phyloP scores from a whole-genome alignment of 2,797 vertebrate species.

The Peromyscus attwateri region DNA sequence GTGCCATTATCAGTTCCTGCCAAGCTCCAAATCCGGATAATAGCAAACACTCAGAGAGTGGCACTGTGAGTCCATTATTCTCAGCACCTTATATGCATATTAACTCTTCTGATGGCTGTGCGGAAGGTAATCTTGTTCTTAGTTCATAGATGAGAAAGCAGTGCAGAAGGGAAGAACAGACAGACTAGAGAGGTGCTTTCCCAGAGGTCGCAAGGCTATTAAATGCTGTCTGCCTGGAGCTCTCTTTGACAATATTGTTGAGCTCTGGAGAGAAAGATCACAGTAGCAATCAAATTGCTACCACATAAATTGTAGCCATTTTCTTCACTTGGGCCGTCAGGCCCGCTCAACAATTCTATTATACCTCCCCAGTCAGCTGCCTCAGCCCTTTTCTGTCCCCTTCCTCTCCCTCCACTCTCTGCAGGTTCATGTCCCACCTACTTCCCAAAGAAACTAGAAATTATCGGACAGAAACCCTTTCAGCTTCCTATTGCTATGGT shows the following conservation, averaged over 20 bases:
- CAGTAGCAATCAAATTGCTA: background rate
- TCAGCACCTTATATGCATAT: background rate
- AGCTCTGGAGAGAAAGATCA: background rate
- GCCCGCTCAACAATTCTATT: background rate
- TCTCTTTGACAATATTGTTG: background rate
- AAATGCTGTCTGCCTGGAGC: background rate
- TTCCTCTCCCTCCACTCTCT: background rate
- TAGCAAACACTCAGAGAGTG: background rate
- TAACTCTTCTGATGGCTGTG: background rate
- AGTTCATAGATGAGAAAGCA: background rate
- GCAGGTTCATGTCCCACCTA: background rate
- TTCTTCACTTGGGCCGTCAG: background rate
- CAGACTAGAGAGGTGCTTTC: background rate
- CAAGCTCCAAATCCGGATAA: background rate
- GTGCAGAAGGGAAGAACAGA: accelerated
- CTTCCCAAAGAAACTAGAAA: slow-evolving; percentile 10
- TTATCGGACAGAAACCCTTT: background rate
- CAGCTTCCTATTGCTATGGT: background rate
- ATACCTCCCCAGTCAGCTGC: background rate
- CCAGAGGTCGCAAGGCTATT: background rate
- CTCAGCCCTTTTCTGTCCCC: background rate
- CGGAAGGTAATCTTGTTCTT: background rate
- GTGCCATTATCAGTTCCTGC: background rate
- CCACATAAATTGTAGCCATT: background rate
- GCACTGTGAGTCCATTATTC: background rate